Conservation (phyloP, 2,113 vertebrate species). For the Orthonyx spaldingii region DNA sequence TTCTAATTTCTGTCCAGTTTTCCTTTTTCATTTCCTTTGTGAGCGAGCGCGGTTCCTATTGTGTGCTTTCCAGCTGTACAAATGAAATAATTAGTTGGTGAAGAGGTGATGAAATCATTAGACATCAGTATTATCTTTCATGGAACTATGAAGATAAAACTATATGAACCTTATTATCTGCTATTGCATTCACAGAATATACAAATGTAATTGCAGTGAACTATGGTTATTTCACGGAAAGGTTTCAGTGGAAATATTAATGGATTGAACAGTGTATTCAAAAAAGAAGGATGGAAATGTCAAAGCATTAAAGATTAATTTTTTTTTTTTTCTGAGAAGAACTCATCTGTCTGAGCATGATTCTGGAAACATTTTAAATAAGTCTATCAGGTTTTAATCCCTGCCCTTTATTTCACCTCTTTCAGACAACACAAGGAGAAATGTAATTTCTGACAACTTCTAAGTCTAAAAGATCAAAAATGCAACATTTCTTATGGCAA, state of each 20-base stretch:
- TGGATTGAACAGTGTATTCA: not conserved
- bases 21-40: not conserved
- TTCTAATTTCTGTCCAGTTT: not conserved
- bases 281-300: slow-evolving; percentile 4
- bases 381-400: not conserved
- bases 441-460: not conserved
- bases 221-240: not conserved
- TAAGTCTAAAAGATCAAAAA: not conserved
- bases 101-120: not conserved
- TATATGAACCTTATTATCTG: not conserved
- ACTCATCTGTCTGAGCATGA: not conserved
- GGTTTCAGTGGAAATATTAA: slow-evolving; percentile 1
- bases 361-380: slow-evolving; percentile 13
- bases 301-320: not conserved
- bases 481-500: not conserved
- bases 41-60: not conserved
- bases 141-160: not conserved
- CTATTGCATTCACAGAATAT: not conserved
- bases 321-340: not conserved
- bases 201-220: not conserved
- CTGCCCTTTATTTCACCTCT: not conserved
- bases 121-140: not conserved
- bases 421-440: not conserved
- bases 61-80: not conserved
- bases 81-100: not conserved